Conservation (phyloP, 2,888 invertebrate genomes). For the Standfussiana lucernea region DNA sequence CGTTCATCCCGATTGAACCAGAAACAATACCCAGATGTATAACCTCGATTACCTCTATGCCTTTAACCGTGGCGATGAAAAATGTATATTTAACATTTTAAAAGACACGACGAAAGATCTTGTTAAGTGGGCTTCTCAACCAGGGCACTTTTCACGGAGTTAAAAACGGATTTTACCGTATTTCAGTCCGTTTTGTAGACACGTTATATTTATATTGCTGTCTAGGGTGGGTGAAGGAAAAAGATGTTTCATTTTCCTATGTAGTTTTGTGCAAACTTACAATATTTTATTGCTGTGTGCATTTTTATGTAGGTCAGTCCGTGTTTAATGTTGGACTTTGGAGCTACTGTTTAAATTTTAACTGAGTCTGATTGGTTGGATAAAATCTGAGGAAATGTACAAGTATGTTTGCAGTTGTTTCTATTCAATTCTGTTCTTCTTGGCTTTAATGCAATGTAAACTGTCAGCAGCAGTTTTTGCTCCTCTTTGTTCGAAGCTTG, state of each 20-base stretch:
- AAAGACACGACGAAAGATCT: conserved; percentile 63
- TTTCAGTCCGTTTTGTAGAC: conserved; percentile 45
- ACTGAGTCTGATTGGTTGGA: conserved; percentile 2
- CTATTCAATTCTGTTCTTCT: neutral
- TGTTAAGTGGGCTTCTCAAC: conserved; percentile 59
- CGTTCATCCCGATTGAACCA: conserved; percentile 9
- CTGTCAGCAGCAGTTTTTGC: neutral
- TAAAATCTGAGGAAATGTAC: conserved; percentile 1
- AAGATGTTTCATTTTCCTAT: conserved; percentile 37
- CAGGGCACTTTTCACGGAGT: conserved; percentile 51
- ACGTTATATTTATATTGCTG: conserved; percentile 52
- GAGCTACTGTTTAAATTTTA: conserved; percentile 37
- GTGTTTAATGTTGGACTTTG: conserved; percentile 15
- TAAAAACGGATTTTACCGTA: conserved; percentile 59
- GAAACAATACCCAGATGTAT: conserved; percentile 54
- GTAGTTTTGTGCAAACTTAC: conserved; percentile 24
- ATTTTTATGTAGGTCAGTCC: conserved; percentile 49
- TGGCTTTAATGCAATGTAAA: neutral
- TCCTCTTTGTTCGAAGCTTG: neutral
- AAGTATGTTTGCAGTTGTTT: neutral
- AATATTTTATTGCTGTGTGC: conserved; percentile 19
- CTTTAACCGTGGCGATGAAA: conserved; percentile 61
- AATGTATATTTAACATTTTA: conserved; percentile 64
- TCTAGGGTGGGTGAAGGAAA: conserved; percentile 29
- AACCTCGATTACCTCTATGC: conserved; percentile 42